Evolutionary conservation across 2,888 invertebrate species (phyloP).

Genomic region (Eremobia ochroleuca): DNA sequence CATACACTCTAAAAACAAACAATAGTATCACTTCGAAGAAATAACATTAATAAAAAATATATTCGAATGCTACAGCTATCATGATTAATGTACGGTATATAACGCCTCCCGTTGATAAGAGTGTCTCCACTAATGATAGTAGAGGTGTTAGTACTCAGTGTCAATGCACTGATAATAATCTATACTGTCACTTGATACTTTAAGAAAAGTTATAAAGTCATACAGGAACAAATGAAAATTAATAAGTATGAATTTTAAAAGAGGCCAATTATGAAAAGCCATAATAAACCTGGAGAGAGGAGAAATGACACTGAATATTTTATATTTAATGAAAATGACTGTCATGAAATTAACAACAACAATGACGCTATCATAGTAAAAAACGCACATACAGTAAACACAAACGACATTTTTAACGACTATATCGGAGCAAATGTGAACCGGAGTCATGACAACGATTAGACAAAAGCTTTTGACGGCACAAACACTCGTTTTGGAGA

Average conservation of each 20-base stretch:
- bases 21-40: conserved; percentile 64
- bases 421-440: conserved; percentile 78
- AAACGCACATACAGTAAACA: conserved; percentile 50
- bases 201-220: conserved; percentile 8
- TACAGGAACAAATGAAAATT: neutral
- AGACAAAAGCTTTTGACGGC: conserved; percentile 90
- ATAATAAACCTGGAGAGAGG: neutral
- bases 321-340: conserved; percentile 26
- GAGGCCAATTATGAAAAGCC: too few relatives aligned
- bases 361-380: conserved; percentile 36
- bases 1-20: conserved; percentile 51
- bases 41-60: conserved; percentile 66
- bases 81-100: conserved; percentile 75
- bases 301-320: conserved; percentile 5
- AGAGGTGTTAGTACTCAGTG: too few relatives aligned
- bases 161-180: conserved; percentile 52
- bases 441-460: conserved; percentile 85
- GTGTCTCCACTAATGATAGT: conserved; percentile 57
- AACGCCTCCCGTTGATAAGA: conserved; percentile 69
- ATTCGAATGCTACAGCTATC: conserved; percentile 59
- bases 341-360: conserved; percentile 39
- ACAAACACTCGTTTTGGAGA: conserved; percentile 89
- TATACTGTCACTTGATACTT: conserved; percentile 28
- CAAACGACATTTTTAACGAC: conserved; percentile 71
- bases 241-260: neutral